phyloP scores from a whole-genome alignment of 2,113 vertebrate species.

The Todiramphus chloris region DNA sequence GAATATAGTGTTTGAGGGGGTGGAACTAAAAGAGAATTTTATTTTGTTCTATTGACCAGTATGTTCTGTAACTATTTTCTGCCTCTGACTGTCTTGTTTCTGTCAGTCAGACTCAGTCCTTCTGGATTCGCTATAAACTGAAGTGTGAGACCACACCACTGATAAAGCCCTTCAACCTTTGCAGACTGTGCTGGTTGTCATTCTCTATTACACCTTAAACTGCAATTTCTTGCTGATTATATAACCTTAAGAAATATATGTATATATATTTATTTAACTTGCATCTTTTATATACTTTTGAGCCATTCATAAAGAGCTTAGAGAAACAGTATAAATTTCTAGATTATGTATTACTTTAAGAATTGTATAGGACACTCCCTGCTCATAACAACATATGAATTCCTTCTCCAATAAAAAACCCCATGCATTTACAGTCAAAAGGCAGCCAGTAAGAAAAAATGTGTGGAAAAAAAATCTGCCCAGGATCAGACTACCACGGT shows the following conservation, averaged over 20 bases:
- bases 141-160: fast-evolving
- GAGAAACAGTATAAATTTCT: neutral
- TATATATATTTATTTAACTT: neutral
- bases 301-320: neutral
- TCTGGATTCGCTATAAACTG: neutral
- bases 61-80: slow-evolving; percentile 7
- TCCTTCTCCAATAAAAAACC: neutral
- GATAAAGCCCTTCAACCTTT: neutral
- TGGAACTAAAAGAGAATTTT: neutral
- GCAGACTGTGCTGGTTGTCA: neutral
- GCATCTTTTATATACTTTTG: neutral
- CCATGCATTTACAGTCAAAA: neutral
- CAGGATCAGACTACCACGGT: neutral
- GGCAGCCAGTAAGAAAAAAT: neutral
- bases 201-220: neutral
- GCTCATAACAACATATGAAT: neutral
- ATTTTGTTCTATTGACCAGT: neutral
- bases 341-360: neutral
- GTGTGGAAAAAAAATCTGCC: neutral
- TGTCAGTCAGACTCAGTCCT: neutral
- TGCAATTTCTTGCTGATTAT: neutral
- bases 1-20: neutral
- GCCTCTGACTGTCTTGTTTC: neutral
- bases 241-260: neutral
- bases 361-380: neutral